Percentiles rank a stretch among this genome's conserved stretches.
Evolutionary conservation across 2,113 vertebrate genomes (phyloP).

Genomic region (Lonchura striata): DNA sequence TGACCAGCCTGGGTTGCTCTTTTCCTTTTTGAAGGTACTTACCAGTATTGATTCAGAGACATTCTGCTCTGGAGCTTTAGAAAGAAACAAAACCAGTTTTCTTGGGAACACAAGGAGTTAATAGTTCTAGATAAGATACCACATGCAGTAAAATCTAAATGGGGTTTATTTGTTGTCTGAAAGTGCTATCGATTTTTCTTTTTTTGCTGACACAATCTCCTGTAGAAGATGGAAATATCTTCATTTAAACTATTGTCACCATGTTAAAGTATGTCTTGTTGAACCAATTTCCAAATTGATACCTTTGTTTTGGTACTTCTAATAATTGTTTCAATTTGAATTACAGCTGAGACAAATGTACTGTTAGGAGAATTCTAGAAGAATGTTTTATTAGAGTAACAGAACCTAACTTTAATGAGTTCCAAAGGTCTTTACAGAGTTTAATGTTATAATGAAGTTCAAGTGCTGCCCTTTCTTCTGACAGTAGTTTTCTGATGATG

Average conservation of each 20-base stretch:
- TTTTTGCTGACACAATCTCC: neutral
- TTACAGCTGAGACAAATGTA: neutral
- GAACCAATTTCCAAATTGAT: slow-evolving; percentile 1
- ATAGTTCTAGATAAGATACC: neutral
- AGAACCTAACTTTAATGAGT: neutral
- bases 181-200: neutral
- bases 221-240: neutral
- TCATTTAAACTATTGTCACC: neutral
- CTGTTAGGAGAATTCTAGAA: neutral
- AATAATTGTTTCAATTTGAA: neutral
- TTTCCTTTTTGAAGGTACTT: neutral
- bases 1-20: neutral
- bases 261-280: neutral
- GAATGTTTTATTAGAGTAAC: neutral
- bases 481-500: neutral
- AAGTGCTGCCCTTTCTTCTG: neutral
- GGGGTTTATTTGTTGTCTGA: neutral
- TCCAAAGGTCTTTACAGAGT: neutral
- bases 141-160: neutral
- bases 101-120: neutral
- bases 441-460: neutral
- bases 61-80: neutral
- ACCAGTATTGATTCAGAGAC: neutral
- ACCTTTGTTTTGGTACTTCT: neutral
- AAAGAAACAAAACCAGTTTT: neutral